A percentile compares a stretch with the other conserved stretches of the same genome.
phyloP scores from a whole-genome alignment of 2,113 vertebrate genomes.

The Gulo gulo region DNA sequence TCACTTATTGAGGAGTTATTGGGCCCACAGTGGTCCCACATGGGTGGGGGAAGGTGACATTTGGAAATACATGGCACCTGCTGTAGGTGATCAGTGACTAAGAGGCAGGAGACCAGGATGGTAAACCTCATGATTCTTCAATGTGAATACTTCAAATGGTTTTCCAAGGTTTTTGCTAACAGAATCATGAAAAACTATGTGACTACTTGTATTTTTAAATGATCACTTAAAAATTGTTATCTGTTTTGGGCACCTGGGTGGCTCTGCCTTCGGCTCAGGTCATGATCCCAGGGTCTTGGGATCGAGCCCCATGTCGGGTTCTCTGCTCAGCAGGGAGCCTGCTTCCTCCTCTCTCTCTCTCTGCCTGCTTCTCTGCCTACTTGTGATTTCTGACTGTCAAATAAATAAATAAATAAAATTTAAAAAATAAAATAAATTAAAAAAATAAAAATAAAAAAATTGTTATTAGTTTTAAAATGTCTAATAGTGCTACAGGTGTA shows the following conservation, averaged over 20 bases:
- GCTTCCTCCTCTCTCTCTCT: too few relatives aligned
- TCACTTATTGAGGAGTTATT: not conserved
- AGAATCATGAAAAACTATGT: not conserved
- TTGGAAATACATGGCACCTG: not conserved
- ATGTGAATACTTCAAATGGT: not conserved
- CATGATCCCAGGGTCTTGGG: too few relatives aligned
- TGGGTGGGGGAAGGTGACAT: fast-evolving
- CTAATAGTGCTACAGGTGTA: not conserved
- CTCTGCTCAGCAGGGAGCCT: too few relatives aligned
- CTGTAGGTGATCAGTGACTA: not conserved
- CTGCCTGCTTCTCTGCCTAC: too few relatives aligned
- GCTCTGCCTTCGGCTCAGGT: too few relatives aligned
- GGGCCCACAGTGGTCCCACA: not conserved
- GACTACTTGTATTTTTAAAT: not conserved
- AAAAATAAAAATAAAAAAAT: not conserved
- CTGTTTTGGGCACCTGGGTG: not conserved
- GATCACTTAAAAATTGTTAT: not conserved
- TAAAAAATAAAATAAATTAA: too few relatives aligned
- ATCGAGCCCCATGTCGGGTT: too few relatives aligned
- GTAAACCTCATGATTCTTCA: not conserved
- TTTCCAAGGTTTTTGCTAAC: not conserved
- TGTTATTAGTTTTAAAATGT: not conserved
- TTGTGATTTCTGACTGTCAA: too few relatives aligned
- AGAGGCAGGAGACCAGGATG: not conserved
- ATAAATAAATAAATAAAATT: too few relatives aligned